Conservation (phyloP, 2,797 vertebrate genomes). For the Gymnoscopelus microlampas region DNA sequence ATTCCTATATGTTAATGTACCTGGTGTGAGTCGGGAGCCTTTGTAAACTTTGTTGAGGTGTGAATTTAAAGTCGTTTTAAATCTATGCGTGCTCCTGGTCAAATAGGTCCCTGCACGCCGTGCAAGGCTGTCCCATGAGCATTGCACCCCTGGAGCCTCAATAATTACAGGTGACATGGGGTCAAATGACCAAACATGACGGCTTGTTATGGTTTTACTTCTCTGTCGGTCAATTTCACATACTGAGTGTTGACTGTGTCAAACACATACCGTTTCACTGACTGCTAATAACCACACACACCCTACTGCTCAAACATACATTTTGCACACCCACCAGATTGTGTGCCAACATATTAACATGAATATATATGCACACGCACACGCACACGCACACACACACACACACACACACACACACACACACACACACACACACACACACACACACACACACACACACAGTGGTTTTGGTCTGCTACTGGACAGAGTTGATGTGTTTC, state of each 20-base stretch:
- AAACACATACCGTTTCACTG: slow-evolving; percentile 19
- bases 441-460: neutral
- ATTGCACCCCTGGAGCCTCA: too few species aligned
- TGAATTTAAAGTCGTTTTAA: too few species aligned
- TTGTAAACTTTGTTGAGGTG: too few species aligned
- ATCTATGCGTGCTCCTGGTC: too few species aligned
- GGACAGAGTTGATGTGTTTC: neutral
- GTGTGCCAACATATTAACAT: too few species aligned
- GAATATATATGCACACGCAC: neutral
- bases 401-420: slow-evolving; percentile 1
- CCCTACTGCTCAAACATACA: slow-evolving; percentile 42
- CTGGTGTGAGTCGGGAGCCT: too few species aligned
- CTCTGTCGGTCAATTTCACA: neutral
- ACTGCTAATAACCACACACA: neutral
- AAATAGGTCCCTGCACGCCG: too few species aligned
- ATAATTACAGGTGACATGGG: neutral
- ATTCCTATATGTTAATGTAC: too few species aligned
- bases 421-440: neutral
- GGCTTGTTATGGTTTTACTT: neutral
- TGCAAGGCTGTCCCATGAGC: too few species aligned
- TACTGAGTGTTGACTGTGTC: neutral
- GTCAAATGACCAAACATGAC: too few species aligned
- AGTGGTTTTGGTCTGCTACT: neutral
- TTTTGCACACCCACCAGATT: neutral
- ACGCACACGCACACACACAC: too few species aligned